Percentiles rank a stretch among this genome's conserved stretches.
These are phyloP conservation scores for Parus major DNA, from an alignment of 2,113 vertebrate species.

Conservation along the genomic window DNA sequence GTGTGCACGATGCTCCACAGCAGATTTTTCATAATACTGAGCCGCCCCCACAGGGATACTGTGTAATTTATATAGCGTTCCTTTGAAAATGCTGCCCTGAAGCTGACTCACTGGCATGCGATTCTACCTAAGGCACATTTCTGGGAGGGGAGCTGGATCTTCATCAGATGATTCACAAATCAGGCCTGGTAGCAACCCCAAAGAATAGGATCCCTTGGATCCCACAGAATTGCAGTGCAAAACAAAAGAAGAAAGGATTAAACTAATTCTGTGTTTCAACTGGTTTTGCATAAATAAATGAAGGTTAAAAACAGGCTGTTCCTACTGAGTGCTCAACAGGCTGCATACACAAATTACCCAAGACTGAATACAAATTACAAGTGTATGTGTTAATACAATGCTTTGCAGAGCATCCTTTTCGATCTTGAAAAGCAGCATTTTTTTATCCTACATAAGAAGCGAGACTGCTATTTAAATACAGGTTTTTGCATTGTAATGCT, in stretches of 20 bases:
- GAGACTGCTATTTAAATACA: not conserved
- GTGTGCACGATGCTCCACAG: not conserved
- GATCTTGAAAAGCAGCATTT: not conserved
- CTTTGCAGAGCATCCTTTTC: not conserved
- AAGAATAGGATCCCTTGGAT: not conserved
- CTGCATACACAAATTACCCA: not conserved
- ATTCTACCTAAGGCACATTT: slow-evolving; percentile 28
- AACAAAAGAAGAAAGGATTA: slow-evolving; percentile 30
- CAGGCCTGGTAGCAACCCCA: not conserved
- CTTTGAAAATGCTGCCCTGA: slow-evolving; percentile 43
- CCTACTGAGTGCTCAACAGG: not conserved
- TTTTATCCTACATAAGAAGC: not conserved
- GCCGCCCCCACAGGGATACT: not conserved
- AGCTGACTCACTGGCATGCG: slow-evolving; percentile 45
- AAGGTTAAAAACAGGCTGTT: slow-evolving; percentile 10
- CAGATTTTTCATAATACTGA: slow-evolving; percentile 11
- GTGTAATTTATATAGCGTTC: slow-evolving; percentile 35
- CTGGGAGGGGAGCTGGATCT: slow-evolving; percentile 34
- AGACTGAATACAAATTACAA: not conserved
- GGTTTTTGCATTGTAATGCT: not conserved
- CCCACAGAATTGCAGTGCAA: not conserved
- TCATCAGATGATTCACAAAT: slow-evolving; percentile 59
- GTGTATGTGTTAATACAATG: not conserved
- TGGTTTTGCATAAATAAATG: slow-evolving; percentile 41
- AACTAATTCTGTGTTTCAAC: slow-evolving; percentile 1